phyloP scores from a whole-genome alignment of 2,113 vertebrate species.

The Phainopepla nitens region DNA sequence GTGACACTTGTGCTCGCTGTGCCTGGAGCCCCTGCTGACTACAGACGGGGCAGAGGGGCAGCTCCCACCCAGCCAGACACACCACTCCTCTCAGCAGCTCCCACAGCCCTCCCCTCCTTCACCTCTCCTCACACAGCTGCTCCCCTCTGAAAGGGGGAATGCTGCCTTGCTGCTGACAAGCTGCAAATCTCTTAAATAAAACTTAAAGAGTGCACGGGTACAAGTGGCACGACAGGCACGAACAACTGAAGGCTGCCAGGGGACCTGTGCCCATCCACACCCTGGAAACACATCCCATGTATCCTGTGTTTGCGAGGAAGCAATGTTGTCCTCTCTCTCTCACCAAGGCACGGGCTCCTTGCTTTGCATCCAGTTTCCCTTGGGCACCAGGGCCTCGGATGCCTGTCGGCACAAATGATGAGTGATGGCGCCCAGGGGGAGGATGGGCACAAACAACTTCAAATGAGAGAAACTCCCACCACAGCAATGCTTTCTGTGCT shows the following conservation, averaged over 20 bases:
- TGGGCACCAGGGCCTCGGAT: background rate
- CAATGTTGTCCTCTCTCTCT: accelerated
- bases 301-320: background rate
- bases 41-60: accelerated
- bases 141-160: background rate
- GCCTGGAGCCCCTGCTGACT: accelerated
- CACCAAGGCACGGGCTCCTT: accelerated
- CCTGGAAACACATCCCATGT: background rate
- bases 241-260: background rate
- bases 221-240: background rate
- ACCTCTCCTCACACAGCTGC: accelerated
- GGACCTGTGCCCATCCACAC: background rate
- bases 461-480: background rate
- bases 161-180: background rate
- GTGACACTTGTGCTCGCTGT: background rate
- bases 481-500: background rate
- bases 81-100: background rate
- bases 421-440: background rate
- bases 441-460: background rate
- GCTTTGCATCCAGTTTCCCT: background rate
- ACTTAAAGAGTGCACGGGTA: accelerated
- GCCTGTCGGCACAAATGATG: background rate
- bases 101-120: background rate
- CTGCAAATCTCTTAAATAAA: background rate
- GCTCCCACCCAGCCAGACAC: background rate